phyloP scores from a whole-genome alignment of 2,113 vertebrate genomes.

The Aegotheles bennettii region DNA sequence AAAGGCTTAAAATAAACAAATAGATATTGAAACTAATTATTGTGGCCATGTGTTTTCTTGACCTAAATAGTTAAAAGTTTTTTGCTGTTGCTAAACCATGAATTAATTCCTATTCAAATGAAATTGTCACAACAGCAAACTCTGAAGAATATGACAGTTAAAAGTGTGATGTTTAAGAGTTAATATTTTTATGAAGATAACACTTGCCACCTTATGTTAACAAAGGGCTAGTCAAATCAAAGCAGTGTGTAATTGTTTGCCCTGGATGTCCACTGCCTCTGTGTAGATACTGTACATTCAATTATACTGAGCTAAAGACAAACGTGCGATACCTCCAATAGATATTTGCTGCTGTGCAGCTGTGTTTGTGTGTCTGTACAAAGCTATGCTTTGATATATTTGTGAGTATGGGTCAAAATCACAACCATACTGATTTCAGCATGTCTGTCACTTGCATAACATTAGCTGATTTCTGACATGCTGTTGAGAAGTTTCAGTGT shows the following conservation, averaged over 20 bases:
- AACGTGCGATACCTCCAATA: fast-evolving
- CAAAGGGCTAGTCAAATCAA: neutral
- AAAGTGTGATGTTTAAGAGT: neutral
- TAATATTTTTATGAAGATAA: neutral
- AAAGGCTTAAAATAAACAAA: neutral
- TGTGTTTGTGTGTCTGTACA: fast-evolving
- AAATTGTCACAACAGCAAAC: neutral
- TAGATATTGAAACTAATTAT: neutral
- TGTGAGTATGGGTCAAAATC: neutral
- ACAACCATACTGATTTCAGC: neutral
- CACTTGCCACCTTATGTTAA: neutral
- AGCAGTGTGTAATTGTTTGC: neutral
- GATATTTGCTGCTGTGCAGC: neutral
- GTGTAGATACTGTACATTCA: neutral
- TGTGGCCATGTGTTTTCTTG: neutral
- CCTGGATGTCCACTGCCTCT: neutral
- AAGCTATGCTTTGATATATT: neutral
- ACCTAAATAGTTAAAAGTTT: neutral
- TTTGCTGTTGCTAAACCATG: neutral
- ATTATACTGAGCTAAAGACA: neutral
- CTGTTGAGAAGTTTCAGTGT: neutral
- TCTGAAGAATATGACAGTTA: neutral
- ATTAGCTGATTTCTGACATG: fast-evolving
- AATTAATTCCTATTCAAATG: neutral
- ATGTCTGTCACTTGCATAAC: fast-evolving